Base-by-base conservation (phyloP, 1,140 invertebrate species). In the Holotrichia oblita region DNA sequence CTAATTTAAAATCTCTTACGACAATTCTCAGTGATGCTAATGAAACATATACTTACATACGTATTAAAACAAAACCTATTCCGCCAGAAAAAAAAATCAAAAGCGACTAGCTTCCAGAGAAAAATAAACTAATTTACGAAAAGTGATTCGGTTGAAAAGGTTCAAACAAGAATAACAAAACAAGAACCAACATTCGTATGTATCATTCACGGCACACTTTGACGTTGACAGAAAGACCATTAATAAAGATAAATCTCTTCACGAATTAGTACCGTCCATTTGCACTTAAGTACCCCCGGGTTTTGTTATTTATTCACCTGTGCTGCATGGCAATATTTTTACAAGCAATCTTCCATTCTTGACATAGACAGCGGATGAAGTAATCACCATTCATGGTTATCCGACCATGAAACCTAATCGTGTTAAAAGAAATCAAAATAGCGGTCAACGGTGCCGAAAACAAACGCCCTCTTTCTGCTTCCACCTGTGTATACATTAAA, bases 141-240 rank as follows among this genome's bases (percentile, higher is more conserved):
- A 34, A 34, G 2, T 4, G 4, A 34, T 2, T 34, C 27, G 27
- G 27, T 34, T 34, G 27, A 34, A 34, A 34, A 34, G 27, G 4
- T 34, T 34, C 27, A 34, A 34, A 34, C 27, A 34, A 55, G 14
- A 55, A 17, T 55, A 55, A 14, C 6, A 55, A 55, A 55, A n/a
- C n/a, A 55, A 55, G n/a, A 55, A 55, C 12, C 14, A 55, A 55
- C 48, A 55, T 55, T 14, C 48, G 14, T 14, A 55, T 6, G 48
- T 55, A 55, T 55, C 48, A 55, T 55, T 55, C 48, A 17, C 48
- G 14, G 48, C 48, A 55, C 48, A 55, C 48, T 14, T 55, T 55
- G 48, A n/a, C 48, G 48, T 55, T 55, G 48, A 55, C 48, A 55
- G 48, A 55, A 55, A 55, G 48, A 55, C 48, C 48, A 55, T 55